phyloP scores from a whole-genome alignment of 2,797 vertebrate species.

The Karalla daura region DNA sequence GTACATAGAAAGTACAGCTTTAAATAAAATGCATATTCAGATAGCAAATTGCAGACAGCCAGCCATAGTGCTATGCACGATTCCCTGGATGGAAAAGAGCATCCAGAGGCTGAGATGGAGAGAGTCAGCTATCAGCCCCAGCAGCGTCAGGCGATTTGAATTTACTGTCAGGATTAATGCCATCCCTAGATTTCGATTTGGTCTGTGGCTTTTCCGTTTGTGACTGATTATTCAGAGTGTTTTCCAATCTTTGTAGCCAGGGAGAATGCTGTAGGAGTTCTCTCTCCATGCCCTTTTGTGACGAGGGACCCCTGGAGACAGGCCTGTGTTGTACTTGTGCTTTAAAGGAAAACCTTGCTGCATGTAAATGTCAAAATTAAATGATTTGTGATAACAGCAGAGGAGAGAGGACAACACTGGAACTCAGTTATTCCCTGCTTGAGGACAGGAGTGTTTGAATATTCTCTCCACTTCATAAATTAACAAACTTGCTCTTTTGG shows the following conservation, averaged over 20 bases:
- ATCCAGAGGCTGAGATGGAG: slow-evolving; percentile 47
- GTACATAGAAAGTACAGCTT: slow-evolving; percentile 60
- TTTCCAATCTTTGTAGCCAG: slow-evolving; percentile 26
- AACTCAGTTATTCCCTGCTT: slow-evolving; percentile 10
- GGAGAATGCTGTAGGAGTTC: slow-evolving; percentile 13
- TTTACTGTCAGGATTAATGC: slow-evolving; percentile 76
- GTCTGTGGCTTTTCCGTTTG: slow-evolving; percentile 58
- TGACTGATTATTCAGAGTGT: slow-evolving; percentile 56
- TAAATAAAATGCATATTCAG: slow-evolving; percentile 73
- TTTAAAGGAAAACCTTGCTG: slow-evolving; percentile 1
- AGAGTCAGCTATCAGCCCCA: slow-evolving; percentile 60
- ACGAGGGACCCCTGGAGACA: slow-evolving; percentile 12
- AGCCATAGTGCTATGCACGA: slow-evolving; percentile 40
- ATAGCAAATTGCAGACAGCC: slow-evolving; percentile 56
- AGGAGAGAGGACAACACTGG: slow-evolving; percentile 10
- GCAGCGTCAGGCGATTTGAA: slow-evolving; percentile 58
- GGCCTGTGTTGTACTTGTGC: slow-evolving; percentile 10
- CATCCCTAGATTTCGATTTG: slow-evolving; percentile 61
- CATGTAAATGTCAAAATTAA: slow-evolving; percentile 28
- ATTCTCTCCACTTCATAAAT: slow-evolving; percentile 35
- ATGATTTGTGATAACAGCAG: slow-evolving; percentile 33
- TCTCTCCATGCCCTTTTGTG: slow-evolving; percentile 24
- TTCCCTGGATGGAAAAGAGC: slow-evolving; percentile 47
- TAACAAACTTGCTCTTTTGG: slow-evolving; percentile 36
- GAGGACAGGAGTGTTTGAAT: slow-evolving; percentile 19